These are phyloP conservation scores for Euthynnus affinis DNA, from an alignment of 2,797 vertebrate species.

Conservation along the genomic window DNA sequence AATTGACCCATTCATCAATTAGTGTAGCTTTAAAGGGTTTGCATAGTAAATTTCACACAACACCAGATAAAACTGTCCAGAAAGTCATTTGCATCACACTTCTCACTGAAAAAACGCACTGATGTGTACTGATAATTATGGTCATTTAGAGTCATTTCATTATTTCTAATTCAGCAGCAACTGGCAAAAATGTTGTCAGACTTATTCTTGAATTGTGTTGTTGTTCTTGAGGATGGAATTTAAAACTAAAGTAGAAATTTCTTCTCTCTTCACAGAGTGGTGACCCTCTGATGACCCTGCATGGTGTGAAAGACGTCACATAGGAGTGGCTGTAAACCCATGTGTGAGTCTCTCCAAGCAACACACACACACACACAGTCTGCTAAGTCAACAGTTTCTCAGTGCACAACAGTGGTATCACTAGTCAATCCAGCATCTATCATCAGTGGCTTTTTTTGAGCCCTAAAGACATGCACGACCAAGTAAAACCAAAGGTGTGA, in stretches of 20 bases:
- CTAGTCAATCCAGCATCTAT: constrained; percentile 27
- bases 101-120: neutral
- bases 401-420: constrained; percentile 17
- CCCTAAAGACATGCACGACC: neutral
- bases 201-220: neutral
- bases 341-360: constrained; percentile 27
- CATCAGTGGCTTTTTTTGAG: constrained; percentile 20
- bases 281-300: constrained; percentile 67
- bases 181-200: neutral
- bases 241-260: neutral
- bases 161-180: neutral
- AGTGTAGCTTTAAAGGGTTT: neutral
- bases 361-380: constrained; percentile 31
- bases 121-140: neutral
- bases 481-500: neutral
- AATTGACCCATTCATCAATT: neutral
- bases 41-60: neutral
- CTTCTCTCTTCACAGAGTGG: constrained; percentile 1
- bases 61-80: neutral
- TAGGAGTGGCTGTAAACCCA: constrained; percentile 35
- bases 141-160: no score
- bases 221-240: neutral
- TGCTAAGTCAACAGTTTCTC: constrained; percentile 48
- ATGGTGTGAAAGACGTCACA: constrained; percentile 55
- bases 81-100: neutral